A percentile compares a stretch with the other conserved stretches of the same genome.
Conservation (phyloP, 1,140 invertebrate species). For the Antheraea mylitta region DNA sequence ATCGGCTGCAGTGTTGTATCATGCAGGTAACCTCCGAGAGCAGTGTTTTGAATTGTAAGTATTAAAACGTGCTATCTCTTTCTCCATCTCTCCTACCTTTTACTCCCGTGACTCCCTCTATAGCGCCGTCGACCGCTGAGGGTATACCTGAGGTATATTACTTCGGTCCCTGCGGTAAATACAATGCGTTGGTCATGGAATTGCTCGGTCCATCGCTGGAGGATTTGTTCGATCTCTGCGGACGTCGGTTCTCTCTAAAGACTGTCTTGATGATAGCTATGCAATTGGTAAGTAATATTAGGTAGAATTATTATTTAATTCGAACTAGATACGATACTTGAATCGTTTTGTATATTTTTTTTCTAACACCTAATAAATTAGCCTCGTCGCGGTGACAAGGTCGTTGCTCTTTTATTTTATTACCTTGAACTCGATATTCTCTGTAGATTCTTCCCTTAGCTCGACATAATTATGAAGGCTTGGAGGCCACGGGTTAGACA, state of each 20-base stretch:
- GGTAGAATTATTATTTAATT: too few relatives aligned
- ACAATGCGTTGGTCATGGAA: conserved; percentile 99
- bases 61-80: conserved; percentile 50
- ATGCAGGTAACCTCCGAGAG: conserved; percentile 54
- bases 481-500: not conserved
- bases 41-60: conserved; percentile 63
- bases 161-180: conserved; percentile 99
- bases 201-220: conserved; percentile 99
- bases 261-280: conserved; percentile 99
- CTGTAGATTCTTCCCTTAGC: not conserved
- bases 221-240: conserved; percentile 99
- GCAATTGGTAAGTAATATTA: conserved; percentile 91
- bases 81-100: conserved; percentile 27
- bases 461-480: not conserved
- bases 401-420: not conserved
- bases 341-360: not conserved
- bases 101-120: conserved; percentile 27
- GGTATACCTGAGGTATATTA: conserved; percentile 99
- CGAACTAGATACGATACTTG: too few relatives aligned
- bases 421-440: not conserved
- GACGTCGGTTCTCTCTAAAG: conserved; percentile 98
- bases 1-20: conserved; percentile 64
- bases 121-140: conserved; percentile 85
- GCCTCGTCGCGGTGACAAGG: not conserved
- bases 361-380: not conserved